These are phyloP conservation scores for Pseudochirops corinnae DNA, from an alignment of 2,797 vertebrate genomes.

Conservation along the genomic window DNA sequence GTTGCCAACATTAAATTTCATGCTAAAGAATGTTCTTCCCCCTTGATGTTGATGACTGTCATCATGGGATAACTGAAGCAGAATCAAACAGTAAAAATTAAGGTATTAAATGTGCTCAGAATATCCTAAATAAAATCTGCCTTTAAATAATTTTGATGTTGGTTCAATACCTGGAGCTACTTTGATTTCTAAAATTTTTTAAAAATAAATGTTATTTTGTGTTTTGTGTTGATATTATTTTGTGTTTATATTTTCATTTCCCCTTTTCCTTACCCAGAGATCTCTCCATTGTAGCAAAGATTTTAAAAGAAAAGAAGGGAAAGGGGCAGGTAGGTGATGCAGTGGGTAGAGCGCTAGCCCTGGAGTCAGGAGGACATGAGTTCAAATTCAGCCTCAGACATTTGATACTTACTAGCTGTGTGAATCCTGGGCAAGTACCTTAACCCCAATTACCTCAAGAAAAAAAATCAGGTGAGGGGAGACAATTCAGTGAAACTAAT, in stretches of 20 bases:
- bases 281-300: not conserved
- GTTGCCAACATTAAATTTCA: not conserved
- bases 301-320: not conserved
- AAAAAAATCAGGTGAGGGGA: too few relatives aligned
- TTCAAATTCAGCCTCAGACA: too few relatives aligned
- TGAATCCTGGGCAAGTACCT: too few relatives aligned
- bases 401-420: too few relatives aligned
- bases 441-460: too few relatives aligned
- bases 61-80: slow-evolving; percentile 44
- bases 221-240: not conserved
- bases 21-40: slow-evolving; percentile 28
- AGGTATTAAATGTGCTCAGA: slow-evolving; percentile 44
- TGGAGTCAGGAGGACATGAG: too few relatives aligned
- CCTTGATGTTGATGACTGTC: not conserved
- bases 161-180: not conserved
- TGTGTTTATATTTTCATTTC: not conserved
- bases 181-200: not conserved
- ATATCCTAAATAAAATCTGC: slow-evolving; percentile 65
- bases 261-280: not conserved
- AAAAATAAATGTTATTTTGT: not conserved
- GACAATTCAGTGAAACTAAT: not conserved
- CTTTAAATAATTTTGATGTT: slow-evolving; percentile 40
- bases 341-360: too few relatives aligned
- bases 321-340: too few relatives aligned
- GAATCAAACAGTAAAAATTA: slow-evolving; percentile 41